phyloP scores from a whole-genome alignment of 2,888 invertebrate genomes.

The Nomada ruficornis region DNA sequence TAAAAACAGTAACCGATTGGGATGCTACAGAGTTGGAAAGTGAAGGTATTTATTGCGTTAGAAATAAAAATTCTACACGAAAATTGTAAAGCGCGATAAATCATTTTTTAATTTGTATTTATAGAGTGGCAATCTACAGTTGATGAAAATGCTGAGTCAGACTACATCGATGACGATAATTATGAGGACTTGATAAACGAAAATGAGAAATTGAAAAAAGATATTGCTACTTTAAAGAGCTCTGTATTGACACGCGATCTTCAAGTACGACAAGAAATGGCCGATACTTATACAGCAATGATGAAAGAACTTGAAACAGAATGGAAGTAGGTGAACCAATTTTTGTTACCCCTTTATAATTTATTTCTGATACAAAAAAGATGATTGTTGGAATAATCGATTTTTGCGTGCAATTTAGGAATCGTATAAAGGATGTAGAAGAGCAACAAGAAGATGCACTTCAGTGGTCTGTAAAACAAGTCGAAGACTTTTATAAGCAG shows the following conservation, averaged over 20 bases:
- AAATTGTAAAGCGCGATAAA: neutral
- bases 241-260: conserved; percentile 75
- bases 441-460: conserved; percentile 77
- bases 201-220: conserved; percentile 76
- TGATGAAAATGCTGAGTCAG: conserved; percentile 26
- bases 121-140: conserved; percentile 51
- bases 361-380: neutral
- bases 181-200: conserved; percentile 76
- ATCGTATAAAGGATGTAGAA: conserved; percentile 78
- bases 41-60: conserved; percentile 20
- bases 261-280: conserved; percentile 79
- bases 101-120: conserved; percentile 2
- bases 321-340: conserved; percentile 72
- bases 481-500: conserved; percentile 77
- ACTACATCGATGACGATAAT: conserved; percentile 65
- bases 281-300: conserved; percentile 75
- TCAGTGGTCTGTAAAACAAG: conserved; percentile 75
- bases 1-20: conserved; percentile 79
- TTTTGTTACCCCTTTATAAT: neutral
- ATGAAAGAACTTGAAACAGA: conserved; percentile 77
- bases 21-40: conserved; percentile 69
- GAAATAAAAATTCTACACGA: neutral
- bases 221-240: conserved; percentile 74
- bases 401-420: conserved; percentile 49
- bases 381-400: neutral